A percentile compares a stretch with the other conserved stretches of the same genome.
These are phyloP conservation scores for Petrocephalus microphthalmus DNA, from an alignment of 2,113 vertebrate genomes.

Conservation along the genomic window DNA sequence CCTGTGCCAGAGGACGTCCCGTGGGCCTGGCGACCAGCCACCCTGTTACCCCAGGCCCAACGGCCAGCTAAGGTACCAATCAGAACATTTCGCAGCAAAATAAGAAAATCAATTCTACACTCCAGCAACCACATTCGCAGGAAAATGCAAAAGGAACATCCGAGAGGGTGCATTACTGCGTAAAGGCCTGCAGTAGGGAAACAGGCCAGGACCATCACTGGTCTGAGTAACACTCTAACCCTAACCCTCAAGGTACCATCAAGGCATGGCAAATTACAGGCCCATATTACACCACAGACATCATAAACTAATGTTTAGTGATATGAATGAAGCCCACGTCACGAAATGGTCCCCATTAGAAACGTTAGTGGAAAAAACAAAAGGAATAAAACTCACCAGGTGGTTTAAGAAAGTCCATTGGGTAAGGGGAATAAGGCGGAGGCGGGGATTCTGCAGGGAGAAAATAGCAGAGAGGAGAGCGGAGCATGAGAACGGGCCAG, in stretches of 20 bases:
- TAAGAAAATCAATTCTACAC: background rate
- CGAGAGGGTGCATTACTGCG: background rate
- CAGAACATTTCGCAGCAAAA: constrained; percentile 52
- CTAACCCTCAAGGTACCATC: background rate
- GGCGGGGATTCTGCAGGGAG: constrained; percentile 88
- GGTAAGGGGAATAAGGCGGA: constrained; percentile 95
- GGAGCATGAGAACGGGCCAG: constrained; percentile 63
- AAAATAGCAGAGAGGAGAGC: constrained; percentile 56
- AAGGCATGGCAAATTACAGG: background rate
- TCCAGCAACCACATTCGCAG: background rate
- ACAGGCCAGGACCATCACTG: background rate
- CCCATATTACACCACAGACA: background rate
- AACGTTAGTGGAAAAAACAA: background rate
- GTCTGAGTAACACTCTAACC: background rate
- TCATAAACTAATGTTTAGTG: background rate
- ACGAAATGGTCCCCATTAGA: background rate
- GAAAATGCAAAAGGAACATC: background rate
- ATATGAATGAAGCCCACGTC: background rate
- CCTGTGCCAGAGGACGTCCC: constrained; percentile 62
- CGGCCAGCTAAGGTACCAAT: constrained; percentile 51
- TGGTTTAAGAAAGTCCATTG: constrained; percentile 98
- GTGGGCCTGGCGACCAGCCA: constrained; percentile 70
- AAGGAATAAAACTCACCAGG: constrained; percentile 73
- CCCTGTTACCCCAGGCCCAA: constrained; percentile 58
- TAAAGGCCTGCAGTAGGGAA: background rate